Evolutionary conservation across 2,113 vertebrate genomes (phyloP).

Genomic region (Gavia stellata): DNA sequence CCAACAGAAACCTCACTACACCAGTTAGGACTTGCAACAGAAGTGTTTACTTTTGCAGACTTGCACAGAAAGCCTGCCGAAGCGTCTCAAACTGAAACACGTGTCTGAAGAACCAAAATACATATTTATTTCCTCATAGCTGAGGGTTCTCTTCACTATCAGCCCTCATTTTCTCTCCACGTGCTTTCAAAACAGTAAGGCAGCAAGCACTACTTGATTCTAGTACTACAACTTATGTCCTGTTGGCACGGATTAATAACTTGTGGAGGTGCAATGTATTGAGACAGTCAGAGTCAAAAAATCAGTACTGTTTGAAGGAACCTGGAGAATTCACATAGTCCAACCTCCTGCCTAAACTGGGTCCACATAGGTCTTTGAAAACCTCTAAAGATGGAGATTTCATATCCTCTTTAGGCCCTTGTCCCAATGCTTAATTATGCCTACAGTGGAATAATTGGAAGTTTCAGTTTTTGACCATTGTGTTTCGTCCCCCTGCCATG

Average conservation of each 20-base stretch:
- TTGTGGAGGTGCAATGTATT: background rate
- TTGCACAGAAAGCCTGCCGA: background rate
- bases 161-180: background rate
- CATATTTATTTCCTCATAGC: background rate
- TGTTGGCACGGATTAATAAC: fast-evolving
- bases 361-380: background rate
- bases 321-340: background rate
- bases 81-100: background rate
- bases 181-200: background rate
- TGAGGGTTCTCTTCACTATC: background rate
- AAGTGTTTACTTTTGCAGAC: background rate
- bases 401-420: background rate
- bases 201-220: background rate
- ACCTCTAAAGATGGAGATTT: background rate
- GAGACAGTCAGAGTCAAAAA: background rate
- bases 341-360: background rate
- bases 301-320: background rate
- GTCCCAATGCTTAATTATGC: background rate
- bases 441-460: background rate
- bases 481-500: background rate
- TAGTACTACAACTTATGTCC: too few relatives aligned
- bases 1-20: background rate
- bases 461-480: background rate
- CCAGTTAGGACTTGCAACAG: fast-evolving
- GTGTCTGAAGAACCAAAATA: background rate